Evolutionary conservation across 2,797 vertebrate species (phyloP), one percentile per base, ranked within the genome.

Genomic region (Lates japonicus): DNA sequence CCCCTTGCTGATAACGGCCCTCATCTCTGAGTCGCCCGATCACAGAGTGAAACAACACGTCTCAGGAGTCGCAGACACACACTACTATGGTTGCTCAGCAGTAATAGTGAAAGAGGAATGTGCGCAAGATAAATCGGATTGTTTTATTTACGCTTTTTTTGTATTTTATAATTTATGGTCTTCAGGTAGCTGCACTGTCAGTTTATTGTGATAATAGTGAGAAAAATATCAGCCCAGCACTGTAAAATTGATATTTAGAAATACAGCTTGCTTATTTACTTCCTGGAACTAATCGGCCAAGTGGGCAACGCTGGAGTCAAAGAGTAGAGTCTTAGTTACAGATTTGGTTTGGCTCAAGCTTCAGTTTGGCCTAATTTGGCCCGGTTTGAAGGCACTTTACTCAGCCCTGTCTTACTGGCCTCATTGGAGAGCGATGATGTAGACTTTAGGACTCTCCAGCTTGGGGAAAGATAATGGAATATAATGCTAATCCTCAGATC

Each of bases 401-500:
- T 79, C 81, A 83, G 80, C 77, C 61, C 64, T 75, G 84, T 86
- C 81, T 83, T 83, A 67, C 87, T 85, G 85, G 86, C 82, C 80
- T 49, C 68, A 57, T 64, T 73, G n/a, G 80, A 76, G 66, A 87
- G 88, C 74, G 51, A 70, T 72, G 81, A 90, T 85, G 86, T 81
- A 76, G 85, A 86, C 87, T 76, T 88, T 86, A 77, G 79, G 89
- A 90, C 88, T 90, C 87, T 94, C 87, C 93, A 92, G 92, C 95
- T 95, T 93, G n/a, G 85, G 87, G 84, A 81, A 90, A 95, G 94
- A 95, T 95, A 94, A 95, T 95, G 93, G 92, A 93, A 91, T 95
- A 94, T 93, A 94, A 93, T 94, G 92, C 89, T 95, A 95, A 95
- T 95, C 94, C 94, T 87, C 84, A 94, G 86, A 95, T 95, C 93